Evolutionary conservation across 2,888 invertebrate genomes (phyloP).

Genomic region (Fabriciana adippe): DNA sequence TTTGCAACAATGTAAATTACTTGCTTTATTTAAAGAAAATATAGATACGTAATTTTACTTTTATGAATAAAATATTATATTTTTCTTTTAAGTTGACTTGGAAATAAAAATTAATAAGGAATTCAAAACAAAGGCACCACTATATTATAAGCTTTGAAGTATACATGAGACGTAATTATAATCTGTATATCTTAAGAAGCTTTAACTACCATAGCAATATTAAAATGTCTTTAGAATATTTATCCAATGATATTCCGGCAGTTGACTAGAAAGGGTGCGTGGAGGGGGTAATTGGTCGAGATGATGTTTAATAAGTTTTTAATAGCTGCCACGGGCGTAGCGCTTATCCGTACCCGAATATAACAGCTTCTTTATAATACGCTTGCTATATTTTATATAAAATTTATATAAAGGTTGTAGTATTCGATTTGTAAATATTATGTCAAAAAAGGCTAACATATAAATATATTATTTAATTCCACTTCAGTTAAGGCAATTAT

Average conservation of each 20-base stretch:
- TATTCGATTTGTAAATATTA: not conserved
- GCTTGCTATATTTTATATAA: conserved; percentile 15
- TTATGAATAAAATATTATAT: too few relatives aligned
- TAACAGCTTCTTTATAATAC: conserved; percentile 49
- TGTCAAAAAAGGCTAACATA: not conserved
- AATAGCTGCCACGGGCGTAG: conserved; percentile 79
- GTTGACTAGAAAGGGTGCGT: conserved; percentile 40
- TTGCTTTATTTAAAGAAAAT: too few relatives aligned
- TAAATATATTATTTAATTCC: too few relatives aligned
- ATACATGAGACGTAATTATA: not conserved
- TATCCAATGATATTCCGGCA: conserved; percentile 40
- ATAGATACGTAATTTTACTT: too few relatives aligned
- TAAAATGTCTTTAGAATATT: conserved; percentile 31
- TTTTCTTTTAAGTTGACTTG: too few relatives aligned
- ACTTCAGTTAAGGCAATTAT: too few relatives aligned
- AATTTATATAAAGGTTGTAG: conserved; percentile 22
- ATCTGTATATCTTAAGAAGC: not conserved
- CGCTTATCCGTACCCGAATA: conserved; percentile 68
- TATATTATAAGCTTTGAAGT: too few relatives aligned
- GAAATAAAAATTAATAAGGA: too few relatives aligned
- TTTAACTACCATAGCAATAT: conserved; percentile 9
- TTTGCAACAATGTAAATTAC: too few relatives aligned
- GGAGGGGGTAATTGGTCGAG: conserved; percentile 83
- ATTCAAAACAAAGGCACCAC: too few relatives aligned
- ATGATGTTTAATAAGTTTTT: conserved; percentile 87